These are phyloP conservation scores for Engystomops pustulosus DNA, from an alignment of 2,113 vertebrate genomes.

Conservation along the genomic window DNA sequence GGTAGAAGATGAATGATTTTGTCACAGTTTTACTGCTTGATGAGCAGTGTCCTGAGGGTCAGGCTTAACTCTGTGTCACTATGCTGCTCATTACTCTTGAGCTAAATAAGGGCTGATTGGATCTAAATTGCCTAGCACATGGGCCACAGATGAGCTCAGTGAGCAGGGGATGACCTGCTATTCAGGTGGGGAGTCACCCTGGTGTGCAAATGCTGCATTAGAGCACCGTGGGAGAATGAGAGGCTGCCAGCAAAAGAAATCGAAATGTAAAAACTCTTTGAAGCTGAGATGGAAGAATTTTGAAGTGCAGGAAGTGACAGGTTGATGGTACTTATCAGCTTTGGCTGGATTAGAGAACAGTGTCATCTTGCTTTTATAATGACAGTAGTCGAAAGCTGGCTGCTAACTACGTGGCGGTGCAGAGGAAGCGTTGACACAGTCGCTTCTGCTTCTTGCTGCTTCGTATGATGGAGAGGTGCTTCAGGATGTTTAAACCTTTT, in stretches of 20 bases:
- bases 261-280: conserved; percentile 89
- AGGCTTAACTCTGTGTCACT: conserved; percentile 91
- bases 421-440: conserved; percentile 65
- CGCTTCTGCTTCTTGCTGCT: conserved; percentile 74
- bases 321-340: conserved; percentile 89
- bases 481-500: conserved; percentile 52
- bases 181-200: conserved; percentile 87
- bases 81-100: conserved; percentile 91
- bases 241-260: conserved; percentile 87
- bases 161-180: conserved; percentile 87
- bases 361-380: conserved; percentile 85
- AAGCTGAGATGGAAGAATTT: conserved; percentile 84
- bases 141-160: conserved; percentile 87
- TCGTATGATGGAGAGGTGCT: conserved; percentile 54
- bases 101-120: conserved; percentile 91
- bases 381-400: conserved; percentile 81
- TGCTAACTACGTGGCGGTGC: conserved; percentile 71
- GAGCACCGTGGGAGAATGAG: conserved; percentile 86
- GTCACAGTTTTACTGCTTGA: conserved; percentile 90
- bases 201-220: conserved; percentile 86
- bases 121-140: conserved; percentile 89
- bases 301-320: conserved; percentile 88
- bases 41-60: conserved; percentile 89
- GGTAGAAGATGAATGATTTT: conserved; percentile 91
- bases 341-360: conserved; percentile 86